A percentile compares a stretch with the other conserved stretches of the same genome.
These are phyloP conservation scores for Dinothrombium tinctorium DNA, from an alignment of 1,140 invertebrate species.

Conservation along the genomic window DNA sequence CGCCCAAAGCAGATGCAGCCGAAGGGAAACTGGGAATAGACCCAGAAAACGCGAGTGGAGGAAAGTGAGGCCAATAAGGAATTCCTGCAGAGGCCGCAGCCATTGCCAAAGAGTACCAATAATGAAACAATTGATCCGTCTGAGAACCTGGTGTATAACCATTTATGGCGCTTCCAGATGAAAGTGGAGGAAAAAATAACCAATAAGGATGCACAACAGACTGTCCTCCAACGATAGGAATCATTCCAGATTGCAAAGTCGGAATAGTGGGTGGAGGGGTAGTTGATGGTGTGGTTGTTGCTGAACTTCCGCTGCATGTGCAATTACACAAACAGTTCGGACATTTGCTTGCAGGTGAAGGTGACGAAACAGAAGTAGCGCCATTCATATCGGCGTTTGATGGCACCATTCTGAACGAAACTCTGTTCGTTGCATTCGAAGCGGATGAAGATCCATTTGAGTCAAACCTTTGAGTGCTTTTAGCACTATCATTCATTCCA, in stretches of 20 bases:
- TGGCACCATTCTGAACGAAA: too few relatives aligned
- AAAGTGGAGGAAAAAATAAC: background rate
- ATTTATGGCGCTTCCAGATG: background rate
- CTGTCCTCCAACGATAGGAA: background rate
- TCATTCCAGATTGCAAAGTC: background rate
- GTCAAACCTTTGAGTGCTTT: too few relatives aligned
- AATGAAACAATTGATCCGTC: conserved; percentile 2
- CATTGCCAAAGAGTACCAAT: conserved; percentile 1
- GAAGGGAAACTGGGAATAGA: background rate
- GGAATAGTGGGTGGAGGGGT: background rate
- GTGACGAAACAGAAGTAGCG: background rate
- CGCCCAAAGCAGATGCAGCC: background rate
- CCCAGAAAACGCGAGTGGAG: background rate
- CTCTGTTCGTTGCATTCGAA: too few relatives aligned
- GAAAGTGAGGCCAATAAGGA: conserved; percentile 1
- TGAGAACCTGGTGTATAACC: background rate
- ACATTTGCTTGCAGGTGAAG: background rate
- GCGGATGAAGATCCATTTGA: too few relatives aligned
- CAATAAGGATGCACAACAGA: conserved; percentile 3
- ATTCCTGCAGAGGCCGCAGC: background rate
- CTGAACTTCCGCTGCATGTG: background rate
- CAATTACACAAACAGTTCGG: background rate
- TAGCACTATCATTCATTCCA: too few relatives aligned
- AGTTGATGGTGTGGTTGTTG: background rate
- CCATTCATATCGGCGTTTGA: background rate